Conservation (phyloP, 2,113 vertebrate genomes). For the Melanotaenia duboulayi region DNA sequence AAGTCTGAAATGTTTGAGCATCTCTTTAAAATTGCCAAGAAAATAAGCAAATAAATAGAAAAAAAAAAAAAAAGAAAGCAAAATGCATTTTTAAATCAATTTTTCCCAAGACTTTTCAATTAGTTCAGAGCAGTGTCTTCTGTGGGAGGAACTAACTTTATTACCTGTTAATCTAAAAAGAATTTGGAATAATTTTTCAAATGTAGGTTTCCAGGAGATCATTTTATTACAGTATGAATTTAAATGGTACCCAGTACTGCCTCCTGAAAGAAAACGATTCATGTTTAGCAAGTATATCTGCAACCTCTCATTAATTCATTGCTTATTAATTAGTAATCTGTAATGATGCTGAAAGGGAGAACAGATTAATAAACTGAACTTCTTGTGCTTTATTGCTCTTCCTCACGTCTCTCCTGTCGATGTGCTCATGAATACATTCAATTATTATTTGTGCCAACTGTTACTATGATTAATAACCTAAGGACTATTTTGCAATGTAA, state of each 20-base stretch:
- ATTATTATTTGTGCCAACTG: slow-evolving; percentile 62
- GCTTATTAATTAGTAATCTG: slow-evolving; percentile 24
- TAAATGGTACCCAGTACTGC: not conserved
- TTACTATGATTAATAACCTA: slow-evolving; percentile 64
- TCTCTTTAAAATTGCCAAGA: no score
- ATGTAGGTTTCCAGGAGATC: not conserved
- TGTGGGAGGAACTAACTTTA: not conserved
- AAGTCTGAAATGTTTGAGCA: not conserved
- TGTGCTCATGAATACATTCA: slow-evolving; percentile 31
- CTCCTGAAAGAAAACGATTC: not conserved
- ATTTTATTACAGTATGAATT: not conserved
- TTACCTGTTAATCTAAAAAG: no score
- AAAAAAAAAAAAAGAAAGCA: no score
- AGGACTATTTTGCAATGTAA: slow-evolving; percentile 34
- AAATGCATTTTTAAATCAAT: no score
- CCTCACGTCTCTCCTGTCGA: slow-evolving; percentile 12
- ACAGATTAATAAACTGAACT: slow-evolving; percentile 26
- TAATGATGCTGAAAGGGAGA: slow-evolving; percentile 17
- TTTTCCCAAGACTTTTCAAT: not conserved
- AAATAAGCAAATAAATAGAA: no score
- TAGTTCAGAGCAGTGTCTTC: not conserved
- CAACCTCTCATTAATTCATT: slow-evolving; percentile 1
- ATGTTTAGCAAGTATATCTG: slow-evolving; percentile 4
- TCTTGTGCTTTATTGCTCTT: not conserved
- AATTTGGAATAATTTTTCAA: not conserved